Evolutionary conservation across 2,888 invertebrate species (phyloP).

Genomic region (Balanococcus diminutus): DNA sequence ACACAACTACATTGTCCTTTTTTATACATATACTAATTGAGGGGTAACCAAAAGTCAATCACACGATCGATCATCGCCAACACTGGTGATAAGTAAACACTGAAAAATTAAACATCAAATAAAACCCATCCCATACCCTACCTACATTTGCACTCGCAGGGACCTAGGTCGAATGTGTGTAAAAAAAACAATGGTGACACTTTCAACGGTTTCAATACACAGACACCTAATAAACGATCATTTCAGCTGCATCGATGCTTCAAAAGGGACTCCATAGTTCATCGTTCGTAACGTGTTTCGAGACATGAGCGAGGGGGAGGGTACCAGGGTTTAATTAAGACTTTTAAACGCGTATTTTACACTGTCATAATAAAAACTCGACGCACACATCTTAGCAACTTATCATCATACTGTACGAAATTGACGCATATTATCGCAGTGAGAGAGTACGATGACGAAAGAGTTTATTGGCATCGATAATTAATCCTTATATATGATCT

Average conservation of each 20-base stretch:
- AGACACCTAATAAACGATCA: not conserved
- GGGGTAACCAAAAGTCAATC: not conserved
- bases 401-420: not conserved
- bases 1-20: not conserved
- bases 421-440: not conserved
- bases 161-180: too few species aligned
- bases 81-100: not conserved
- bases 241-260: not conserved
- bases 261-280: too few species aligned
- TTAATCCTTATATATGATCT: not conserved
- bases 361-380: too few species aligned
- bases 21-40: not conserved
- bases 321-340: too few species aligned
- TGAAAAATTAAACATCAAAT: not conserved
- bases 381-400: too few species aligned
- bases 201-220: not conserved
- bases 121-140: too few species aligned
- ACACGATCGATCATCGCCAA: not conserved
- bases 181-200: conserved; percentile 12
- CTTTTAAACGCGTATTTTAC: too few species aligned
- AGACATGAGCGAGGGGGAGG: too few species aligned
- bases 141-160: too few species aligned
- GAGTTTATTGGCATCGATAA: conserved; percentile 24
- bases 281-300: too few species aligned
- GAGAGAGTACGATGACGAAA: not conserved